phyloP scores from a whole-genome alignment of 35 echinoderm and acorn worm genomes.

The Lytechinus pictus region DNA sequence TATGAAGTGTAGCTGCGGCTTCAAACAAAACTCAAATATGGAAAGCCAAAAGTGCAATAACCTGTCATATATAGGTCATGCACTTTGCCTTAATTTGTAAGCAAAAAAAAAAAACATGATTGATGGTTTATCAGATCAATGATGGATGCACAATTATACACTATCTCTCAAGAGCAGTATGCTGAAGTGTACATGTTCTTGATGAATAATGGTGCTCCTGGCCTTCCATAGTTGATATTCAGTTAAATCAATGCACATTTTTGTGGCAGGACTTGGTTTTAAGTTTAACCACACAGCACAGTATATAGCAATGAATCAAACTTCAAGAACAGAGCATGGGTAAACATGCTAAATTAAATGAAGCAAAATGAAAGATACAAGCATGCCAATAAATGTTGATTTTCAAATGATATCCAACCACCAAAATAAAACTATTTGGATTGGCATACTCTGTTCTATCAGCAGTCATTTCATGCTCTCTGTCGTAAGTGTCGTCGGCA shows the following conservation, averaged over 20 bases:
- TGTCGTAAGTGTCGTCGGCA: not conserved
- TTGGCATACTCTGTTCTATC: conserved; percentile 30
- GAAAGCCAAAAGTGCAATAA: too few species aligned
- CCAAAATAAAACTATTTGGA: not conserved
- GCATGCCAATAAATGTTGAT: not conserved
- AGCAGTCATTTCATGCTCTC: conserved; percentile 8
- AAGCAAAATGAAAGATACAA: not conserved
- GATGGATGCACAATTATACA: too few species aligned
- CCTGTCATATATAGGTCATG: too few species aligned
- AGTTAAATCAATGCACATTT: not conserved
- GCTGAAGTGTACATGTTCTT: not conserved
- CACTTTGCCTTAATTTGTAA: too few species aligned
- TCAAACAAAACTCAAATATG: too few species aligned
- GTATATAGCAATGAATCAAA: not conserved
- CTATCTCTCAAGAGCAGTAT: too few species aligned
- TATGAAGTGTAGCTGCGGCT: too few species aligned
- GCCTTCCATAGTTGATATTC: not conserved
- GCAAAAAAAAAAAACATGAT: too few species aligned
- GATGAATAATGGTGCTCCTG: not conserved
- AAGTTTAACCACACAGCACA: not conserved
- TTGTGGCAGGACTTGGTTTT: not conserved
- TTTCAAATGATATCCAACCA: not conserved
- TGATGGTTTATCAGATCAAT: too few species aligned
- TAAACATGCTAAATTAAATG: not conserved
- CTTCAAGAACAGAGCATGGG: not conserved